Conservation (phyloP, 2,797 vertebrate genomes). For the Oryzias dopingdopingensis region DNA sequence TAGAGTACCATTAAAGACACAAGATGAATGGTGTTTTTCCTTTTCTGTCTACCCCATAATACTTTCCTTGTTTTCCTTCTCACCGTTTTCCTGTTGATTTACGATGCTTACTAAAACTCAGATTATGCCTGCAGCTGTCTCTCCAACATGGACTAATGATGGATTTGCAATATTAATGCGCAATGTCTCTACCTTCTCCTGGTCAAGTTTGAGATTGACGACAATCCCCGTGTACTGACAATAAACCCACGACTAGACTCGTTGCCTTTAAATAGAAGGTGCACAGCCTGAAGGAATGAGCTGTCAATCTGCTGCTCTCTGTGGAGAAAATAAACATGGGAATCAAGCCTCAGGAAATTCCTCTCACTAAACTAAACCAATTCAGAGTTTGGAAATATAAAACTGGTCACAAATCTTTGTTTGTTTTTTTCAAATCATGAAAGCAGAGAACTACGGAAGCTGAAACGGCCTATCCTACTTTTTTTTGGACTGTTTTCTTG, state of each 20-base stretch:
- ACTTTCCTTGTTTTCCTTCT: slow-evolving; percentile 18
- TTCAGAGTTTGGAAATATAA: slow-evolving; percentile 31
- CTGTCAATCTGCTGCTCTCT: slow-evolving; percentile 12
- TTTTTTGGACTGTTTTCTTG: slow-evolving; percentile 32
- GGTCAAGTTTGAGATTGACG: slow-evolving; percentile 52
- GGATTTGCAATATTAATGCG: slow-evolving; percentile 69
- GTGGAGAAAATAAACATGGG: slow-evolving; percentile 26
- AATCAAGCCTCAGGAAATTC: slow-evolving; percentile 10
- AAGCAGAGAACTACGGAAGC: slow-evolving; percentile 35
- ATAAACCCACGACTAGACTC: slow-evolving; percentile 27
- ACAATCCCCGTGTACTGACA: slow-evolving; percentile 16
- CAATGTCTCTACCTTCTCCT: slow-evolving; percentile 45
- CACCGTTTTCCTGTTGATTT: slow-evolving; percentile 56
- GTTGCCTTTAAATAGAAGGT: slow-evolving; percentile 36
- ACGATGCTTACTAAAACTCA: slow-evolving; percentile 67
- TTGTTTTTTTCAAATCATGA: slow-evolving; percentile 2
- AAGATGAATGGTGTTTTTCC: slow-evolving; percentile 22
- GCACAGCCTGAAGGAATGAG: slow-evolving; percentile 15
- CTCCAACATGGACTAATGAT: slow-evolving; percentile 62
- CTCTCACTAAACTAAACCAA: slow-evolving; percentile 23
- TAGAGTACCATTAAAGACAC: slow-evolving; percentile 16
- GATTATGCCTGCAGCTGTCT: slow-evolving; percentile 72
- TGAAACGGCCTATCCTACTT: too few species aligned
- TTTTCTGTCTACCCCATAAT: slow-evolving; percentile 22
- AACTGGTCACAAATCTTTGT: slow-evolving; percentile 27